These are phyloP conservation scores for Drosophila ezoana DNA, from an alignment of 2,888 invertebrate species.

Conservation along the genomic window DNA sequence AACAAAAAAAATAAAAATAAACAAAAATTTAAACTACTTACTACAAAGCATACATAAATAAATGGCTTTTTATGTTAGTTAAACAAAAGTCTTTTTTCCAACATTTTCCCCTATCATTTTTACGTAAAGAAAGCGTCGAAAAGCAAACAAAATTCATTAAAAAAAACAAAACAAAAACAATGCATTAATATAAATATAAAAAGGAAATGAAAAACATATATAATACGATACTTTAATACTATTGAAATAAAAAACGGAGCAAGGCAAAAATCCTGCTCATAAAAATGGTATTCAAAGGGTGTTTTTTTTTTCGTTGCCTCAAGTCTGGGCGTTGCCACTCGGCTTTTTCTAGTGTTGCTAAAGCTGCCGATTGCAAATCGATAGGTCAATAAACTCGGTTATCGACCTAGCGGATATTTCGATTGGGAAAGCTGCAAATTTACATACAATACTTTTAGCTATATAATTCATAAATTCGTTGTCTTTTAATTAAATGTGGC, in stretches of 20 bases:
- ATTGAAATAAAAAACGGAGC: conserved; percentile 77
- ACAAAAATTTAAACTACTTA: conserved; percentile 54
- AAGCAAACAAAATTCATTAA: conserved; percentile 43
- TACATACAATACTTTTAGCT: conserved; percentile 1
- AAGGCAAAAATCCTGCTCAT: conserved; percentile 64
- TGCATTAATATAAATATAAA: conserved; percentile 64
- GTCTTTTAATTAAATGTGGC: background rate
- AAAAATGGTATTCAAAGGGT: conserved; percentile 42
- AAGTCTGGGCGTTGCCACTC: background rate
- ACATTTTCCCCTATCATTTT: conserved; percentile 27
- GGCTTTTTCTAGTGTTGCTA: background rate
- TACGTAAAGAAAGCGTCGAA: conserved; percentile 39
- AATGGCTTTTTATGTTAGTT: conserved; percentile 70
- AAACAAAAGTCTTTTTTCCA: conserved; percentile 49
- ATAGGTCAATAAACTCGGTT: conserved; percentile 52
- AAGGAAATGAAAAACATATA: conserved; percentile 64
- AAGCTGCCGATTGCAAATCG: conserved; percentile 23
- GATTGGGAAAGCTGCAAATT: too few species aligned
- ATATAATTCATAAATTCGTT: conserved; percentile 7
- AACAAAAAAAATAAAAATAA: conserved; percentile 30
- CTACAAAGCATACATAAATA: conserved; percentile 55
- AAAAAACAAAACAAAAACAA: conserved; percentile 41
- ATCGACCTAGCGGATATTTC: conserved; percentile 10
- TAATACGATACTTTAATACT: conserved; percentile 82
- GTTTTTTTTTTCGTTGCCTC: conserved; percentile 18